Evolutionary conservation across 2,797 vertebrate genomes (phyloP).

Genomic region (Staurois parvus): DNA sequence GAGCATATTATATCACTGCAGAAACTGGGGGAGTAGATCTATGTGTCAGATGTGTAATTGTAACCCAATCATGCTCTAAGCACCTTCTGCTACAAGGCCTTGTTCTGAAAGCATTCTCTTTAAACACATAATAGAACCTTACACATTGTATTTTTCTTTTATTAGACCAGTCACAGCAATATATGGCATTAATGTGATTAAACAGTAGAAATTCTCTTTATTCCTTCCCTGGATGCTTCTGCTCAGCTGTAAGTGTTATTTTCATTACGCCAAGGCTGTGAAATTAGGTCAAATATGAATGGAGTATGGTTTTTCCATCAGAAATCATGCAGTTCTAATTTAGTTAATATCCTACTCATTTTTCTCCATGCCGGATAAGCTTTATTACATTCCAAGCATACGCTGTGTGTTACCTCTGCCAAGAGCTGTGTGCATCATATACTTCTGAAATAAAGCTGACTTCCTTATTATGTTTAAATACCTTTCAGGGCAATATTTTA

Average conservation of each 20-base stretch:
- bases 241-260: constrained; percentile 53
- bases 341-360: constrained; percentile 62
- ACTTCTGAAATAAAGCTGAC: constrained; percentile 53
- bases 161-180: constrained; percentile 45
- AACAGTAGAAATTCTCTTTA: constrained; percentile 44
- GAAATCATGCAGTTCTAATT: constrained; percentile 58
- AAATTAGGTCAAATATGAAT: constrained; percentile 58
- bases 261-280: constrained; percentile 41
- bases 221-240: constrained; percentile 45
- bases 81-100: constrained; percentile 39
- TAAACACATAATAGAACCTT: constrained; percentile 48
- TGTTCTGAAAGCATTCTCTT: constrained; percentile 29
- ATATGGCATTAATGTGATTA: constrained; percentile 49
- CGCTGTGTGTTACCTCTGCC: constrained; percentile 38
- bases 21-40: constrained; percentile 24
- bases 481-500: constrained; percentile 30
- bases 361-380: constrained; percentile 55
- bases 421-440: constrained; percentile 55
- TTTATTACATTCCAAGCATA: constrained; percentile 60
- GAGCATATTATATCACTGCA: constrained; percentile 41
- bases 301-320: constrained; percentile 59
- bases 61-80: constrained; percentile 43
- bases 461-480: constrained; percentile 56
- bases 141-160: constrained; percentile 54
- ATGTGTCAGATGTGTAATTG: constrained; percentile 47